A percentile compares a stretch with the other conserved stretches of the same genome.
Evolutionary conservation across 2,797 vertebrate species (phyloP).

Genomic region (Sorex maritimensis): DNA sequence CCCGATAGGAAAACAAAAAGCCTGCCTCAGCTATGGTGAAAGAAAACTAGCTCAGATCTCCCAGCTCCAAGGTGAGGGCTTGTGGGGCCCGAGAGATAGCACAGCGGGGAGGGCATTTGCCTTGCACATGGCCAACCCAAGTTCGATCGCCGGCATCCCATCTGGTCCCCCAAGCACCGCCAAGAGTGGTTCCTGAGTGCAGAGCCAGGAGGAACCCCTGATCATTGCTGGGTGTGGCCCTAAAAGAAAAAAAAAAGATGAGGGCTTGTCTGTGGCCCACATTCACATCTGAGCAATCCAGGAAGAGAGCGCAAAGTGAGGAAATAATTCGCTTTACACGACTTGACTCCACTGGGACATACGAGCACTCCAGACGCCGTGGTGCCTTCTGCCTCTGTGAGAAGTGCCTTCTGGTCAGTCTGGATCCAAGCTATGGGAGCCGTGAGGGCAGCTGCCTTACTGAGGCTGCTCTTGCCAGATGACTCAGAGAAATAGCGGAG

Average conservation of each 20-base stretch:
- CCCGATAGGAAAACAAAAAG: neutral
- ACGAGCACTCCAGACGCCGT: conserved; percentile 11
- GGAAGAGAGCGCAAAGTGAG: conserved; percentile 68
- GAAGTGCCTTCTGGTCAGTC: conserved; percentile 65
- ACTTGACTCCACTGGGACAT: conserved; percentile 63
- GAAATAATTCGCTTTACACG: conserved; percentile 67
- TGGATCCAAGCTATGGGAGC: conserved; percentile 76
- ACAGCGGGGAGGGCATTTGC: too few species aligned
- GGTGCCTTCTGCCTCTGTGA: conserved; percentile 49
- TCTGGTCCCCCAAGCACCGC: too few species aligned
- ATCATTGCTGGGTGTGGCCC: too few species aligned
- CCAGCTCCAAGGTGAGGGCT: conserved; percentile 13
- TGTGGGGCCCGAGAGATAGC: neutral
- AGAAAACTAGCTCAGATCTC: neutral
- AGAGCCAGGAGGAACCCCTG: too few species aligned
- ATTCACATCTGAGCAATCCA: conserved; percentile 72
- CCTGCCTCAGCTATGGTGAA: neutral
- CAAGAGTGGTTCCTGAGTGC: too few species aligned
- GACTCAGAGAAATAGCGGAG: conserved; percentile 70
- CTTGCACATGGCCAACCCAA: too few species aligned
- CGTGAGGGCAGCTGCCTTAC: conserved; percentile 35
- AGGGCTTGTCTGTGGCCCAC: conserved; percentile 40
- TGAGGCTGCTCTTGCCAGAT: conserved; percentile 71
- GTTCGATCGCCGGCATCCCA: too few species aligned
- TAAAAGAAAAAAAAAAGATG: neutral